Evolutionary conservation across 2,888 invertebrate genomes (phyloP).

Genomic region (Ophraella communa): DNA sequence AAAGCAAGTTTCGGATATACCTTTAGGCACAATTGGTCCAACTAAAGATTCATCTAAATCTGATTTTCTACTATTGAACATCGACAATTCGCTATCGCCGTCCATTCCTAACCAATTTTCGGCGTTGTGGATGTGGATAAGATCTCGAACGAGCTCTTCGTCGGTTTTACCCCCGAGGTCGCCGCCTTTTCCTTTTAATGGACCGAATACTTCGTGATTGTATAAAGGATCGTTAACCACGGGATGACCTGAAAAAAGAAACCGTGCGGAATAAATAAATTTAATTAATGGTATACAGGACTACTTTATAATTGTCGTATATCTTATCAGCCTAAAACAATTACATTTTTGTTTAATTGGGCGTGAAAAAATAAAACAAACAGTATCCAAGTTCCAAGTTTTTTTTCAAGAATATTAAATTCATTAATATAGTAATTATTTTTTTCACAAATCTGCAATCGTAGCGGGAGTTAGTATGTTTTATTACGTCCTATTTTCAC

Average conservation of each 20-base stretch:
- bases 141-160: constrained; percentile 85
- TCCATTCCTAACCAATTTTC: constrained; percentile 94
- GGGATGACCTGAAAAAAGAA: constrained; percentile 78
- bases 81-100: constrained; percentile 81
- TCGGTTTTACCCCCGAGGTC: constrained; percentile 88
- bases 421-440: too few relatives aligned
- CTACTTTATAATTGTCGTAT: too few relatives aligned
- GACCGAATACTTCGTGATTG: constrained; percentile 95
- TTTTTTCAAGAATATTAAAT: too few relatives aligned
- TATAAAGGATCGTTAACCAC: constrained; percentile 98
- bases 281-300: too few relatives aligned
- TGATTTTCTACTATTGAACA: constrained; percentile 77
- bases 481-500: too few relatives aligned
- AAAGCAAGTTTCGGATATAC: constrained; percentile 39
- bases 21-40: constrained; percentile 57
- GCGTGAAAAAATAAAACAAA: too few relatives aligned
- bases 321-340: too few relatives aligned
- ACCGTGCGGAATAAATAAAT: too few relatives aligned
- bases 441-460: too few relatives aligned
- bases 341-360: too few relatives aligned
- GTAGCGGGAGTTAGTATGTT: too few relatives aligned
- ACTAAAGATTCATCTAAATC: constrained; percentile 55
- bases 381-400: too few relatives aligned
- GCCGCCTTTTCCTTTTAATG: constrained; percentile 87
- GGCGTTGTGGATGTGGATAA: constrained; percentile 91